A percentile compares a stretch with the other conserved stretches of the same genome.
These are phyloP conservation scores for Neodiprion lecontei DNA, from an alignment of 1,140 invertebrate species.

Conservation along the genomic window DNA sequence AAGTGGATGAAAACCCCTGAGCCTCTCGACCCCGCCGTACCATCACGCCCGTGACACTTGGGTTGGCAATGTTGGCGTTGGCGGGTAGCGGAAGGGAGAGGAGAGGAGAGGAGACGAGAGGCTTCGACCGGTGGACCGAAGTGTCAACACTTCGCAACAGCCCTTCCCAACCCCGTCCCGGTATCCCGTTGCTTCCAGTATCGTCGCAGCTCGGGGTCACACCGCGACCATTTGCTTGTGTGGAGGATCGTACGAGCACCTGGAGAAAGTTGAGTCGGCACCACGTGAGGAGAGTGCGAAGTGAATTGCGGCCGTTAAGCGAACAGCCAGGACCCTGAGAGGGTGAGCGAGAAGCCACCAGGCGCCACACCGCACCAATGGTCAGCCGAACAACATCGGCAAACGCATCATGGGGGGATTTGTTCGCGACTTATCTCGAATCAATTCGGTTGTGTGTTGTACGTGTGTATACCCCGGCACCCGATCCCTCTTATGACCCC, in stretches of 20 bases:
- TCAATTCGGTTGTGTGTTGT: slow-evolving; percentile 40
- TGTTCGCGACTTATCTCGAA: slow-evolving; percentile 48
- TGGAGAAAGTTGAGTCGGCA: no score
- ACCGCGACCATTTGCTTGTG: neutral
- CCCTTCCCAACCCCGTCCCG: neutral
- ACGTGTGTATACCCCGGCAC: slow-evolving; percentile 25
- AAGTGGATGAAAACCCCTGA: no score
- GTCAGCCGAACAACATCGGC: slow-evolving; percentile 2
- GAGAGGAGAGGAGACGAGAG: neutral
- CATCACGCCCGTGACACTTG: no score
- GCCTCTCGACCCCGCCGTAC: no score
- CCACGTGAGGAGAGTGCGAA: no score
- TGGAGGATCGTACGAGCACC: no score
- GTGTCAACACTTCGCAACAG: neutral
- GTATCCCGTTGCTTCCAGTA: neutral
- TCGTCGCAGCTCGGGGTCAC: neutral
- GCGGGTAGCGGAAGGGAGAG: no score
- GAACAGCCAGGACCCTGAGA: no score
- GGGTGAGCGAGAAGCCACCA: slow-evolving; percentile 12
- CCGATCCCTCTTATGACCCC: slow-evolving; percentile 14
- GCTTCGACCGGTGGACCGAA: neutral
- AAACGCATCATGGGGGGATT: slow-evolving; percentile 38
- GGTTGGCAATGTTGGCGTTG: no score
- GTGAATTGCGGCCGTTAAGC: no score
- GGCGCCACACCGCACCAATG: slow-evolving; percentile 17